Evolutionary conservation across 2,888 invertebrate species (phyloP).

Genomic region (Lithophane ornitopus): DNA sequence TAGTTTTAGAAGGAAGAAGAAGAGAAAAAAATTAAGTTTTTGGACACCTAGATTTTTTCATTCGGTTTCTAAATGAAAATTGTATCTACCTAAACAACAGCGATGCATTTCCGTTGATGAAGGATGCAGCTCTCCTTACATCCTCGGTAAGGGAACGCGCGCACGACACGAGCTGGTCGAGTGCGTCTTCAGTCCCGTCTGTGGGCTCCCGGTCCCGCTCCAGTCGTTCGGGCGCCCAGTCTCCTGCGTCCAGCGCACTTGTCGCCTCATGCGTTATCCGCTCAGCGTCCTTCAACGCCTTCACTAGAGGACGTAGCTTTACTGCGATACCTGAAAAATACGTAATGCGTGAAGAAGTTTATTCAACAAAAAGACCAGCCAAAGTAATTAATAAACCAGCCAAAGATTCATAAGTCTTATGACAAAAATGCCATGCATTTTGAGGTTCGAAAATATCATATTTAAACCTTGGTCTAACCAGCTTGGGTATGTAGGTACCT

Average conservation of each 20-base stretch:
- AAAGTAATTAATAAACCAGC: conserved; percentile 7
- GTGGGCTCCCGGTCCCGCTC: conserved; percentile 88
- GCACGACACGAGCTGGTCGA: conserved; percentile 97
- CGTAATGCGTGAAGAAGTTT: neutral
- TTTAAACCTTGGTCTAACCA: neutral
- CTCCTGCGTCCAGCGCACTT: conserved; percentile 93
- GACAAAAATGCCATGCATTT: conserved; percentile 18
- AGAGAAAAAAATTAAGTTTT: neutral
- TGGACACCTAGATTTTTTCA: neutral
- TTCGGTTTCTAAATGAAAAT: neutral
- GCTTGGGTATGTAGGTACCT: conserved; percentile 8
- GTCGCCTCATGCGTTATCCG: conserved; percentile 95
- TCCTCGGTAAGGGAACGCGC: conserved; percentile 97
- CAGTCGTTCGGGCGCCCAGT: conserved; percentile 94
- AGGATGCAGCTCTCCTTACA: conserved; percentile 96
- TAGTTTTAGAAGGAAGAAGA: neutral
- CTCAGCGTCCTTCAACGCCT: conserved; percentile 95
- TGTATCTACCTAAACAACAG: conserved; percentile 92
- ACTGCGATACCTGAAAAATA: conserved; percentile 89
- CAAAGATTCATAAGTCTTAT: conserved; percentile 16
- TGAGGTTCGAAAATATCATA: conserved; percentile 27
- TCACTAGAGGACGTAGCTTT: conserved; percentile 94
- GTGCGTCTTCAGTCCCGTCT: conserved; percentile 93
- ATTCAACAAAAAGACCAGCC: conserved; percentile 13
- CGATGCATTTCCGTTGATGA: conserved; percentile 96